A percentile compares a stretch with the other conserved stretches of the same genome.
Evolutionary conservation across 2,113 vertebrate species (phyloP).

Genomic region (Microtus ochrogaster): DNA sequence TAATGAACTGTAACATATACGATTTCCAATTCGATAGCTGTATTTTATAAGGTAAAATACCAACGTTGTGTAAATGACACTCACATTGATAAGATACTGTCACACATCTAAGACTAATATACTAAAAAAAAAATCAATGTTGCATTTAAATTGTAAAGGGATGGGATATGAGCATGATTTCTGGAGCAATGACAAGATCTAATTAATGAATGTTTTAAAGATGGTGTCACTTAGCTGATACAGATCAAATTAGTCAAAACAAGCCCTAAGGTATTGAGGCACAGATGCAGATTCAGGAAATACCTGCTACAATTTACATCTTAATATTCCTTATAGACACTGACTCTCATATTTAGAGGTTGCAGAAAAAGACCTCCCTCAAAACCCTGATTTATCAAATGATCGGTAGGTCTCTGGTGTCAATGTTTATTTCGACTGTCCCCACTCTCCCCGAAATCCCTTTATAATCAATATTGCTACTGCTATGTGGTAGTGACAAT

Average conservation of each 20-base stretch:
- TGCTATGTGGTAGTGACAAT: not conserved
- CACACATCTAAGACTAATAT: not conserved
- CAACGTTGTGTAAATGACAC: not conserved
- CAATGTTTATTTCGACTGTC: constrained; percentile 58
- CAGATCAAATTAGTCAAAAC: not conserved
- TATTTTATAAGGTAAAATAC: not conserved
- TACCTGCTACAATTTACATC: not conserved
- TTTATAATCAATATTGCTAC: constrained; percentile 57
- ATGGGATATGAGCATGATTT: not conserved
- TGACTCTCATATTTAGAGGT: not conserved
- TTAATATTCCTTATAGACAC: constrained; percentile 16
- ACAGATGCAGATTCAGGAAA: not conserved
- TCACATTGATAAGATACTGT: constrained; percentile 19
- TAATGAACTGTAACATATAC: not conserved
- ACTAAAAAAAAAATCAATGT: constrained; percentile 28
- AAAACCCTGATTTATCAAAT: constrained; percentile 38
- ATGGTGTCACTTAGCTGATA: not conserved
- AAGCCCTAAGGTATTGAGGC: not conserved
- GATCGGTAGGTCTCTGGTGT: constrained; percentile 32
- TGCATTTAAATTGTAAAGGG: not conserved
- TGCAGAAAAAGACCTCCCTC: constrained; percentile 57
- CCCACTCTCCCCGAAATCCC: constrained; percentile 14
- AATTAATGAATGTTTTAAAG: not conserved
- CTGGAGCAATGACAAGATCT: not conserved
- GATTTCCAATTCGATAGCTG: not conserved